Evolutionary conservation across 2,888 invertebrate species (phyloP), one percentile per base, ranked within the genome.

Genomic region (Agriopis aurantiaria): DNA sequence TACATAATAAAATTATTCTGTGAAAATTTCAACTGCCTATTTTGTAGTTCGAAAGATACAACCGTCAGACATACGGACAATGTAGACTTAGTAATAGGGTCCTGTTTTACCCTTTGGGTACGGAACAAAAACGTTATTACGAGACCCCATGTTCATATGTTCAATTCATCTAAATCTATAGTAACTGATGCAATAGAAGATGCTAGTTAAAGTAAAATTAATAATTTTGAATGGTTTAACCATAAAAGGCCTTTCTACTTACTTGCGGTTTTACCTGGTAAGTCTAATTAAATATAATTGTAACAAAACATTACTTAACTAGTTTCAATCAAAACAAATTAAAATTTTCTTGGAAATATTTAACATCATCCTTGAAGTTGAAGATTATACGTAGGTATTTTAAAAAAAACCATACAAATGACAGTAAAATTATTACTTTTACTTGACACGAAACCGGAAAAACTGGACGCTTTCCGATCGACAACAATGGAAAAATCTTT

Each of bases 401-500:
- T 17, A 43, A 43, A 10, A 41, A 14, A 41, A 56, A 33, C n/a
- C 46, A 17, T 41, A 46, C 23, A 40, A n/a, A n/a, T 14, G 40
- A 57, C 14, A 40, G 14, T 17, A 56, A 80, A 75, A 68, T 80
- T 72, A 78, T 78, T 74, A 79, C 68, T 68, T 73, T 76, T 72
- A 80, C 76, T 73, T 79, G 78, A 80, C 71, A 81, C 77, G 73
- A 71, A 82, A 89, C 91, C 90, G 91, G 92, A 91, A 88, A 90
- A 91, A 88, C 90, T 83, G 68, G 90, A 84, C 81, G 74, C 75
- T 82, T 87, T 88, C 88, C 86, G 83, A 87, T 80, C 76, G 78
- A 80, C 76, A 88, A 88, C 87, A 89, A 87, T 88, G 82, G 85
- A 81, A 88, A 87, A 86, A 75, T 72, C 66, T 68, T 56, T 61